These are phyloP conservation scores for Drosophila setosimentum DNA, from an alignment of 2,888 invertebrate species.

Conservation along the genomic window DNA sequence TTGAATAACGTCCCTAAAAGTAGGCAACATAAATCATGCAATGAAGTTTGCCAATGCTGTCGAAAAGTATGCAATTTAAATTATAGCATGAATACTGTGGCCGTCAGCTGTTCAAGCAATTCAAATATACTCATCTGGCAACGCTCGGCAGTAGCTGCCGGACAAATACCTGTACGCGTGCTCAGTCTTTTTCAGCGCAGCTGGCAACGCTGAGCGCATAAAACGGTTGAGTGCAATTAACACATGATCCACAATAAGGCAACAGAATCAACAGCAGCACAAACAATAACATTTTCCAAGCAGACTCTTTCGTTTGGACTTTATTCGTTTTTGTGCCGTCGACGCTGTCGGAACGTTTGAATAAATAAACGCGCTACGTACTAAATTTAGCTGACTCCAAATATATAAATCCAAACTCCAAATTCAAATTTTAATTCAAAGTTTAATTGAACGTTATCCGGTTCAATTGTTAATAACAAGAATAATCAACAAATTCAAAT, in stretches of 20 bases:
- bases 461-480: conserved; percentile 21
- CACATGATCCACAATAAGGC: conserved; percentile 40
- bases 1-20: background rate
- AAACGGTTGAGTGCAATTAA: conserved; percentile 37
- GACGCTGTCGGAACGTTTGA: conserved; percentile 73
- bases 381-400: conserved; percentile 40
- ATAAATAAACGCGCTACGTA: conserved; percentile 70
- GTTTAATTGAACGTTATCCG: conserved; percentile 10
- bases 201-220: conserved; percentile 28
- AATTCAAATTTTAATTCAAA: conserved; percentile 33
- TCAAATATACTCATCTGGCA: background rate
- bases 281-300: conserved; percentile 47
- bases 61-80: background rate
- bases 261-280: conserved; percentile 34
- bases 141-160: background rate
- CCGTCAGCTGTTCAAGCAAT: background rate
- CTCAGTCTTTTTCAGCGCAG: background rate
- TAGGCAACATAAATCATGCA: background rate
- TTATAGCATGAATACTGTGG: background rate
- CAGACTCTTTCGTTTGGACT: conserved; percentile 58
- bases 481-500: conserved; percentile 21
- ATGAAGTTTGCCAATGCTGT: background rate
- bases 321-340: conserved; percentile 80
- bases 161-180: background rate
- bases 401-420: conserved; percentile 29